Evolutionary conservation across 2,113 vertebrate genomes (phyloP).

Genomic region (Oryzias javanicus): DNA sequence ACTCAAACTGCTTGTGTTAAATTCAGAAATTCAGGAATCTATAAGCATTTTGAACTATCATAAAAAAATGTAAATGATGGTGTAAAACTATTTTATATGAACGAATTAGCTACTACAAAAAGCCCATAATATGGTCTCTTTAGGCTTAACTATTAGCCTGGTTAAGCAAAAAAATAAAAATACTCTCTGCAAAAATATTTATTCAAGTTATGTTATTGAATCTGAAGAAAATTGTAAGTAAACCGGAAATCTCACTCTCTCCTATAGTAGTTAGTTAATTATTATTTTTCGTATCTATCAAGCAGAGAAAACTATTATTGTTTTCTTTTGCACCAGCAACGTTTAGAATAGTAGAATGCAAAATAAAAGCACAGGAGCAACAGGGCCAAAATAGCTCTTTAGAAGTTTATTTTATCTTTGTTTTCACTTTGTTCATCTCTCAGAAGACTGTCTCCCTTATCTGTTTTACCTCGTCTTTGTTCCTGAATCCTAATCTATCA

Average conservation of each 20-base stretch:
- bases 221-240: too few species aligned
- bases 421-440: slow-evolving; percentile 34
- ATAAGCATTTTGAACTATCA: too few species aligned
- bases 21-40: too few species aligned
- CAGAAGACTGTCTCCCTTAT: slow-evolving; percentile 26
- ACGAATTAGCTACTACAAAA: too few species aligned
- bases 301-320: slow-evolving; percentile 43
- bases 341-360: slow-evolving; percentile 25
- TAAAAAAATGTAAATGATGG: too few species aligned
- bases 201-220: too few species aligned
- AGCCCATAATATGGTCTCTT: too few species aligned
- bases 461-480: slow-evolving; percentile 37
- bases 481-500: slow-evolving; percentile 38
- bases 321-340: slow-evolving; percentile 9
- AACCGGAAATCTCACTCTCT: background rate
- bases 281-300: slow-evolving; percentile 27
- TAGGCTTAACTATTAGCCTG: too few species aligned
- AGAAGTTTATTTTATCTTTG: slow-evolving; percentile 32
- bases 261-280: slow-evolving; percentile 29
- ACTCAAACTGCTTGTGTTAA: too few species aligned
- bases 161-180: too few species aligned
- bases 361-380: slow-evolving; percentile 3
- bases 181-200: too few species aligned
- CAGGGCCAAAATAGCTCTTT: slow-evolving; percentile 17
- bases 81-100: too few species aligned